These are phyloP conservation scores for Catostylus mosaicus DNA, from an alignment of 30 jellyfish, hydroid and myxozoan genomes.

Conservation along the genomic window DNA sequence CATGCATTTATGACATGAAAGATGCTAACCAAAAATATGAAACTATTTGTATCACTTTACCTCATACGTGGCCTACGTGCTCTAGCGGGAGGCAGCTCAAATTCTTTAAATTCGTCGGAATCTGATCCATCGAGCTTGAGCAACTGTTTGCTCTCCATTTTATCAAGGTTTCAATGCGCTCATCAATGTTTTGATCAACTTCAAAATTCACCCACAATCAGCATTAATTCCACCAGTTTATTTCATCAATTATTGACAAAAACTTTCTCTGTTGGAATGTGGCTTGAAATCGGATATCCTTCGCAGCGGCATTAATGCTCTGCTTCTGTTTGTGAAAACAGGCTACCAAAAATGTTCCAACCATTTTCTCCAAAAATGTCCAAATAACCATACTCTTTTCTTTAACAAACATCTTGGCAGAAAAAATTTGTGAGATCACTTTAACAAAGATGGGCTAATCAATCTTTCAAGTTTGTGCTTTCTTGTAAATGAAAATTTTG, in stretches of 20 bases:
- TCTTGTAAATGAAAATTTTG: no score
- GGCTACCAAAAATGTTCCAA: no score
- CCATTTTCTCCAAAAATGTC: no score
- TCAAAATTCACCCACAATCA: background rate
- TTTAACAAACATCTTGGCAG: no score
- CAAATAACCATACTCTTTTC: no score
- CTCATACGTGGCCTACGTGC: constrained; percentile 78
- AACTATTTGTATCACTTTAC: no score
- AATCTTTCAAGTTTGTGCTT: no score
- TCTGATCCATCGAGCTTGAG: constrained; percentile 69
- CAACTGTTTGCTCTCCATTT: constrained; percentile 82
- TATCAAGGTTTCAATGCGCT: background rate
- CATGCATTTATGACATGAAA: no score
- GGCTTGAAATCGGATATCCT: background rate
- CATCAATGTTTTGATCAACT: background rate
- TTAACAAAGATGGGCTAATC: no score
- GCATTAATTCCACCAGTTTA: constrained; percentile 27
- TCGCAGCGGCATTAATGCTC: background rate
- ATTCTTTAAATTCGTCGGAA: constrained; percentile 80
- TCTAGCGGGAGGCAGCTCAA: constrained; percentile 87
- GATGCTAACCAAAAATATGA: no score
- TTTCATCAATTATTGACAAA: constrained; percentile 1
- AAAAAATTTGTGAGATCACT: no score
- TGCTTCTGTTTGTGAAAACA: no score
- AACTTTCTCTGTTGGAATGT: constrained; percentile 9